Evolutionary conservation across 1,140 invertebrate species (phyloP).

Genomic region (Ectropis grisescens): DNA sequence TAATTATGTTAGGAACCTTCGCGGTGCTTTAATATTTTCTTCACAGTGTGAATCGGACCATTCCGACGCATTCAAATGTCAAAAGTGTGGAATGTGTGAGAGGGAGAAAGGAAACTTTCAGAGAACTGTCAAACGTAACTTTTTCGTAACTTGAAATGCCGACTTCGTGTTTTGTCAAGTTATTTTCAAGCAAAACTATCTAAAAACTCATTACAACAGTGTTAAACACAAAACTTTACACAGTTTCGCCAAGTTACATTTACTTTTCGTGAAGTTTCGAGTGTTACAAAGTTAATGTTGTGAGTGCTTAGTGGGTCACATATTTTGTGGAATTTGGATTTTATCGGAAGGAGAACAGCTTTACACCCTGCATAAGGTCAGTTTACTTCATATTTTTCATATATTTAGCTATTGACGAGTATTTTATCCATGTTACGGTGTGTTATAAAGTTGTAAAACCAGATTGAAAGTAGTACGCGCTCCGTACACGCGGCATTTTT

Average conservation of each 20-base stretch:
- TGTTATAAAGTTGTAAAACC: too few species aligned
- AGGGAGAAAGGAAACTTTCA: too few species aligned
- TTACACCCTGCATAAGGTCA: conserved; percentile 1
- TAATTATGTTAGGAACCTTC: too few species aligned
- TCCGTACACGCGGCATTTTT: too few species aligned
- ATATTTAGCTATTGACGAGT: too few species aligned
- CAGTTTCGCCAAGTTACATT: neutral
- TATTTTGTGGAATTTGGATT: conserved; percentile 1
- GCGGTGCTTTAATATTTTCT: too few species aligned
- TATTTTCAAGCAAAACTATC: too few species aligned
- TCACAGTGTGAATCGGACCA: too few species aligned
- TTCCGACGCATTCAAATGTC: too few species aligned
- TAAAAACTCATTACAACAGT: conserved; percentile 1
- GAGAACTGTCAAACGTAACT: conserved; percentile 2
- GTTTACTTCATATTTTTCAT: neutral
- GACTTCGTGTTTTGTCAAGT: neutral
- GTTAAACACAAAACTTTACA: neutral
- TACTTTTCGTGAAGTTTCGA: neutral
- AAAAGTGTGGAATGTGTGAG: too few species aligned
- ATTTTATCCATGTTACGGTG: too few species aligned
- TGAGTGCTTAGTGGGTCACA: conserved; percentile 1
- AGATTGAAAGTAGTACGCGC: too few species aligned
- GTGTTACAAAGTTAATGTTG: neutral
- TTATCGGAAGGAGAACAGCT: neutral
- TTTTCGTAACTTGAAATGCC: conserved; percentile 4